Conservation (phyloP, 2,797 vertebrate species). For the Myripristis jacobus region DNA sequence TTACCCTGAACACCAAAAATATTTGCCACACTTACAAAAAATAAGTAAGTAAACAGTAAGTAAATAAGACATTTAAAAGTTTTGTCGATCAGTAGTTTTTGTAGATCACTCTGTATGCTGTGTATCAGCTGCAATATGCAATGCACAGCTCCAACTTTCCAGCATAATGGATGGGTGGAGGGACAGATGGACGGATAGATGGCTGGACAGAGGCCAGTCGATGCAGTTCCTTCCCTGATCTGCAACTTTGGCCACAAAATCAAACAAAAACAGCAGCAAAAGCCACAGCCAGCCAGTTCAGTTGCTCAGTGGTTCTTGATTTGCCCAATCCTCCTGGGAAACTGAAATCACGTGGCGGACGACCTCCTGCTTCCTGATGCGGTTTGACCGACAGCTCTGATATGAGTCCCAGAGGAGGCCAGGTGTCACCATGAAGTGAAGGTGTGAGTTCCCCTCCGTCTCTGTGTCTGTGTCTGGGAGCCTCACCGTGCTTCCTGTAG, state of each 20-base stretch:
- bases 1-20: no score
- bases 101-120: no score
- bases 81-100: no score
- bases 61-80: no score
- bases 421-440: constrained; percentile 12
- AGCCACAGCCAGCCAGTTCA: background rate
- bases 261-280: no score
- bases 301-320: background rate
- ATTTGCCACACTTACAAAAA: no score
- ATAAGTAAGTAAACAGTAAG: no score
- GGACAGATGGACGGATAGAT: no score
- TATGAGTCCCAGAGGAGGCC: background rate
- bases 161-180: background rate
- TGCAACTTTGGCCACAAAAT: no score
- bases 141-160: background rate
- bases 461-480: background rate
- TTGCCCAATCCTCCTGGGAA: constrained; percentile 3
- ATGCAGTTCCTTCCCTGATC: no score
- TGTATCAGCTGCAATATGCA: background rate
- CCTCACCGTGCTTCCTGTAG: constrained; percentile 7
- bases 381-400: background rate
- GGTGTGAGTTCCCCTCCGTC: background rate
- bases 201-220: no score
- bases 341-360: constrained; percentile 1
- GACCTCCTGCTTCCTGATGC: constrained; percentile 3